A percentile compares a stretch with the other conserved stretches of the same genome.
Conservation (phyloP, 1,140 invertebrate genomes). For the Diprion similis region DNA sequence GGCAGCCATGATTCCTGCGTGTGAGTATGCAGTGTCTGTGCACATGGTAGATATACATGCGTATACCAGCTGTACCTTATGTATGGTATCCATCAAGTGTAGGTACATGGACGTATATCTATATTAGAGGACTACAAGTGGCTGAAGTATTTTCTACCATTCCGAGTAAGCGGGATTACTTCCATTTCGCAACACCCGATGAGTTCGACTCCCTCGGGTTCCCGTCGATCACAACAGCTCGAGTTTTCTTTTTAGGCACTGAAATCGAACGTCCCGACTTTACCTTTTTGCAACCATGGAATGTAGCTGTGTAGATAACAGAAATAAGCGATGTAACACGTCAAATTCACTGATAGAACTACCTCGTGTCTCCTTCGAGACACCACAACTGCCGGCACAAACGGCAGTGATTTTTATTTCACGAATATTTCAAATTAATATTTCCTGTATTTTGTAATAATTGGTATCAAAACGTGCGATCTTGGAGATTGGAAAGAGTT, state of each 20-base stretch:
- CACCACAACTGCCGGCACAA: too few relatives aligned
- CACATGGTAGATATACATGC: too few relatives aligned
- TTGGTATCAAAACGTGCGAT: too few relatives aligned
- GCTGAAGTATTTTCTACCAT: constrained; percentile 1
- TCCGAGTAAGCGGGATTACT: not conserved
- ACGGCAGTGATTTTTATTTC: too few relatives aligned
- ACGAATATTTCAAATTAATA: too few relatives aligned
- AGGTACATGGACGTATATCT: not conserved
- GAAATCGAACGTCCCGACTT: not conserved
- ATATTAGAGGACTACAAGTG: not conserved
- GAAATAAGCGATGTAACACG: not conserved
- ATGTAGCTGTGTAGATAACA: not conserved
- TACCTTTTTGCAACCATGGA: not conserved
- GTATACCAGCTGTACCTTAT: not conserved
- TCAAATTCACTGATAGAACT: too few relatives aligned
- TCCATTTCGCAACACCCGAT: not conserved
- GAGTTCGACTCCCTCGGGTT: not conserved
- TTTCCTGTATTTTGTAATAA: too few relatives aligned
- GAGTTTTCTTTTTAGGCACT: not conserved
- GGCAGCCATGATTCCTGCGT: not conserved
- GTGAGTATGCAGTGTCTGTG: too few relatives aligned
- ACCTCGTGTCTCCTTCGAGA: too few relatives aligned
- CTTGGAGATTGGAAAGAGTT: too few relatives aligned
- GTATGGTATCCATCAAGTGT: not conserved
- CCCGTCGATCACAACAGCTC: not conserved